Conservation (phyloP, 2,113 vertebrate genomes). For the Mustela nigripes region DNA sequence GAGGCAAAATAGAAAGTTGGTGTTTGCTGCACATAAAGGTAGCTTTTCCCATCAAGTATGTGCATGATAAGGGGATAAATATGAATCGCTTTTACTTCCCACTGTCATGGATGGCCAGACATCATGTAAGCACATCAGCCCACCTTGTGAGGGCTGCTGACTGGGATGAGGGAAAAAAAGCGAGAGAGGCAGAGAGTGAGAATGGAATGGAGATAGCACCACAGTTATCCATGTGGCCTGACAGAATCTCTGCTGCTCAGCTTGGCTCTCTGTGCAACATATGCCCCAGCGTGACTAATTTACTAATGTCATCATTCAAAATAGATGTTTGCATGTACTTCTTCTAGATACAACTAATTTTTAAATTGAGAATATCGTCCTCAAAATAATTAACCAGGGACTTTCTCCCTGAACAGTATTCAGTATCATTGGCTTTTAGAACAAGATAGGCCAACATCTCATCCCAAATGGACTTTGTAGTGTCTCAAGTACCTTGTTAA, state of each 20-base stretch:
- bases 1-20: background rate
- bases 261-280: background rate
- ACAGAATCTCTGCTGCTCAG: background rate
- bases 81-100: background rate
- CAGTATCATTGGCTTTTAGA: background rate
- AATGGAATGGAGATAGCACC: rapidly evolving
- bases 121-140: background rate
- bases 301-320: background rate
- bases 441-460: background rate
- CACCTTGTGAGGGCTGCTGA: background rate
- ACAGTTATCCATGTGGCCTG: background rate
- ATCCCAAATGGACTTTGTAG: background rate
- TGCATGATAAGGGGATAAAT: background rate
- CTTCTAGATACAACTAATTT: background rate
- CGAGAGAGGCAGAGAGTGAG: background rate
- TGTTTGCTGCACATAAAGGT: background rate
- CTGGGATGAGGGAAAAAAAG: background rate
- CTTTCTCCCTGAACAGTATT: constrained; percentile 2
- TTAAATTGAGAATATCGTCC: background rate
- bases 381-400: constrained; percentile 40
- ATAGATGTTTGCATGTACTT: background rate
- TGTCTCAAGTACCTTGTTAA: background rate
- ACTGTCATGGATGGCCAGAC: rapidly evolving
- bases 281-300: background rate
- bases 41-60: background rate